Evolutionary conservation across 30 jellyfish, hydroid and myxozoan species (phyloP).

Genomic region (Cassiopea andromeda): DNA sequence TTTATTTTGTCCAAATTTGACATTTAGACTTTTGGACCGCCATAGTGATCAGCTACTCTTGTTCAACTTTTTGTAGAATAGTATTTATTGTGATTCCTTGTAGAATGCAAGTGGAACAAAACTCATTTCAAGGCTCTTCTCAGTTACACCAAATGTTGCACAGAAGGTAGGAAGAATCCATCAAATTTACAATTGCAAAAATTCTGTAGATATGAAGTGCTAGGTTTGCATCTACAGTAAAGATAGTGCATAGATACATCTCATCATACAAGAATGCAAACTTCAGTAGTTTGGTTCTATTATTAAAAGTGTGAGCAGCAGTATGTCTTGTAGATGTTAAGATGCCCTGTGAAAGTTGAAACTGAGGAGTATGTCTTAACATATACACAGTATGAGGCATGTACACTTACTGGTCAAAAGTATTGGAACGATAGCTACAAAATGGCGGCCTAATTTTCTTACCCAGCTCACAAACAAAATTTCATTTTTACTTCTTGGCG

Average conservation of each 20-base stretch:
- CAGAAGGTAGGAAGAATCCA: constrained; percentile 18
- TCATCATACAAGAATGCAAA: background rate
- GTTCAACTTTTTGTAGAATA: background rate
- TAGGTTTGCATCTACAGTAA: background rate
- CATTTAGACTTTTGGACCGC: no score
- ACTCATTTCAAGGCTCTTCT: constrained; percentile 26
- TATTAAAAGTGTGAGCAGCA: background rate
- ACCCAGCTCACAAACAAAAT: no score
- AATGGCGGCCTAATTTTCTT: no score
- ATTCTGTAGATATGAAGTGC: background rate
- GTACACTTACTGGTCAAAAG: no score
- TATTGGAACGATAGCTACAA: no score
- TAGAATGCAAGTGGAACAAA: constrained; percentile 5
- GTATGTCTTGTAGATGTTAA: no score
- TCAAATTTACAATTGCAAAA: background rate
- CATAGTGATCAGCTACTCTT: background rate
- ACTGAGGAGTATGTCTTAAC: background rate
- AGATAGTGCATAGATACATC: background rate
- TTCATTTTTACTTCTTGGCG: no score
- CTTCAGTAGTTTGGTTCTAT: background rate
- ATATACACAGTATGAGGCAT: no score
- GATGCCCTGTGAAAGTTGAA: background rate
- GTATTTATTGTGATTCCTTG: background rate
- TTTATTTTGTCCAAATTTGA: no score
- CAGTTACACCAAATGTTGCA: constrained; percentile 46